Percentiles rank a stretch among this genome's conserved stretches.
phyloP scores from a whole-genome alignment of 23 tunicate genomes.

The Ciona savignyi region DNA sequence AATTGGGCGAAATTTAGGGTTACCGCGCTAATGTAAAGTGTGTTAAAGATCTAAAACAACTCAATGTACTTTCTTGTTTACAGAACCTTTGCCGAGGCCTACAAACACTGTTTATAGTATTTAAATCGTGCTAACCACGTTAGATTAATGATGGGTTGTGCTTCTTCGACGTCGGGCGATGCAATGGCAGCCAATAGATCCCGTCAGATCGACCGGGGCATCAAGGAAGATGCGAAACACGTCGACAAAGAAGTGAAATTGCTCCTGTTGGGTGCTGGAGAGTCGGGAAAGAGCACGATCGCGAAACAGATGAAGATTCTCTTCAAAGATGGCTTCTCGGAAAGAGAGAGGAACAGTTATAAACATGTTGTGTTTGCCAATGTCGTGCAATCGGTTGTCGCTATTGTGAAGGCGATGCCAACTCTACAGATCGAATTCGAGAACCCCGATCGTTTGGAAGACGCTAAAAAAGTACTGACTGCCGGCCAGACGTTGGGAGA shows the following conservation, averaged over 20 bases:
- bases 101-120: no score
- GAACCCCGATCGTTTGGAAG: constrained; percentile 13
- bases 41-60: no score
- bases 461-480: constrained; percentile 35
- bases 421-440: constrained; percentile 55
- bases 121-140: background rate
- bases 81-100: no score
- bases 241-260: constrained; percentile 62
- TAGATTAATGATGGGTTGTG: constrained; percentile 81
- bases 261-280: constrained; percentile 85
- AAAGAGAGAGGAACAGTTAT: constrained; percentile 48
- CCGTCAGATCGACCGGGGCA: constrained; percentile 58
- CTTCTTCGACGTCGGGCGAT: constrained; percentile 38
- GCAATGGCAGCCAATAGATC: constrained; percentile 21
- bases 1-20: no score
- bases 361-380: constrained; percentile 65
- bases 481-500: constrained; percentile 44
- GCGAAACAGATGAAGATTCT: constrained; percentile 96
- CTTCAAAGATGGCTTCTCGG: constrained; percentile 71
- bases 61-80: no score
- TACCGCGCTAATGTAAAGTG: no score
- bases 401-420: constrained; percentile 80
- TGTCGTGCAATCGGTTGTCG: constrained; percentile 72
- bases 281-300: constrained; percentile 93
- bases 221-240: constrained; percentile 74